Evolutionary conservation across 2,113 vertebrate species (phyloP), one percentile per base, ranked within the genome.

Genomic region (Hippocampus zosterae): DNA sequence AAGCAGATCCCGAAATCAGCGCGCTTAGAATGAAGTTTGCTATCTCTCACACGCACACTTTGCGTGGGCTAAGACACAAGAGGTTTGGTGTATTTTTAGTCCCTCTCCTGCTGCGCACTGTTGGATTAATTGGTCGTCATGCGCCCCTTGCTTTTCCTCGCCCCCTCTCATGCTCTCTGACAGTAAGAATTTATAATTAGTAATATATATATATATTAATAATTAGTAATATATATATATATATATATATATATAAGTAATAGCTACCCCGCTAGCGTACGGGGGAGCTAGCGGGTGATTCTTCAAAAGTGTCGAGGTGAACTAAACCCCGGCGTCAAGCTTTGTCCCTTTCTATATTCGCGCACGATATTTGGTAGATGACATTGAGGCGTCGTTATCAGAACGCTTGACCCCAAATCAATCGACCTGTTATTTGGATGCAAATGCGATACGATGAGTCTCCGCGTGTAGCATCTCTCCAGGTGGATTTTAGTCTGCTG

Each of bases 61-160:
- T 44, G 68, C 40, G 68, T 76, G 71, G 66, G 76, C 59, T 67
- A 70, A 10, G 44, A 69, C 72, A 41, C 12, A 23, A 25, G 9
- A 41, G 68, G 0, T 8, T 7, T 8, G 56, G 66, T 77, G 78
- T 85, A 83, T 87, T 88, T 84, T 83, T 83, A 85, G 85, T 65
- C 52, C 53, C 55, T 53, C 67, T 80, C 79, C 75, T 74, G 77
- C 75, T 80, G 74, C 80, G 72, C 72, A 85, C 71, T 82, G 77
- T 75, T 59, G 83, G 79, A 84, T 88, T 82, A 86, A 85, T 85
- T 85, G 78, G 61, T 76, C 78, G 78, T 81, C 78, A 84, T 82
- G 75, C 75, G n/a, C 73, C 72, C 73, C 62, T 15, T 73, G 75
- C 70, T 40, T 76, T 25, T 1, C 76, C 73, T 67, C 57, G 65